phyloP scores from a whole-genome alignment of 2,113 vertebrate genomes.

The Perca fluviatilis region DNA sequence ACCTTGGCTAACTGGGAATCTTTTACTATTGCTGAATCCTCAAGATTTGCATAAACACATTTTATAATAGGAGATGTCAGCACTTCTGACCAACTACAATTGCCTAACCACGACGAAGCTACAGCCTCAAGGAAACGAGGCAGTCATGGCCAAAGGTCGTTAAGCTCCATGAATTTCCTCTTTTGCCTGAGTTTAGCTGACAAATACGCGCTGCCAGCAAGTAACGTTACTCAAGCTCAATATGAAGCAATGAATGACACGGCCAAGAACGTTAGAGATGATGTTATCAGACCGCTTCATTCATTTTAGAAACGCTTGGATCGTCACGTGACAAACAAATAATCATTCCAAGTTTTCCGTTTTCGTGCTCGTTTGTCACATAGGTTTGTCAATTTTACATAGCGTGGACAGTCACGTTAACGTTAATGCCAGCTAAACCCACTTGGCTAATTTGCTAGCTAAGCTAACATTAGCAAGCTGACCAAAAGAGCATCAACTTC shows the following conservation, averaged over 20 bases:
- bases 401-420: neutral
- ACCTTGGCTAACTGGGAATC: neutral
- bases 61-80: conserved; percentile 51
- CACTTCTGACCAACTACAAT: conserved; percentile 34
- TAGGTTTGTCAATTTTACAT: neutral
- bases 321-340: neutral
- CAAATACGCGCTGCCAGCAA: neutral
- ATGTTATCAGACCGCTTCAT: conserved; percentile 19
- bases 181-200: neutral
- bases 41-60: neutral
- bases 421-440: neutral
- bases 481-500: neutral
- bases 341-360: rapidly evolving
- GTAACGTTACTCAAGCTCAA: neutral
- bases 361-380: neutral
- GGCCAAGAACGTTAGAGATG: neutral
- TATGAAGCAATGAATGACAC: conserved; percentile 43
- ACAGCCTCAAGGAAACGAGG: conserved; percentile 36
- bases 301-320: neutral
- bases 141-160: conserved; percentile 60
- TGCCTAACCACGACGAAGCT: conserved; percentile 22
- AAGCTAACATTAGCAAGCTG: conserved; percentile 51
- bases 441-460: conserved; percentile 34
- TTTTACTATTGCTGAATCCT: conserved; percentile 1
- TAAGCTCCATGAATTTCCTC: conserved; percentile 18